These are phyloP conservation scores for Sigmodon hispidus DNA, from an alignment of 2,113 vertebrate species.

Conservation along the genomic window DNA sequence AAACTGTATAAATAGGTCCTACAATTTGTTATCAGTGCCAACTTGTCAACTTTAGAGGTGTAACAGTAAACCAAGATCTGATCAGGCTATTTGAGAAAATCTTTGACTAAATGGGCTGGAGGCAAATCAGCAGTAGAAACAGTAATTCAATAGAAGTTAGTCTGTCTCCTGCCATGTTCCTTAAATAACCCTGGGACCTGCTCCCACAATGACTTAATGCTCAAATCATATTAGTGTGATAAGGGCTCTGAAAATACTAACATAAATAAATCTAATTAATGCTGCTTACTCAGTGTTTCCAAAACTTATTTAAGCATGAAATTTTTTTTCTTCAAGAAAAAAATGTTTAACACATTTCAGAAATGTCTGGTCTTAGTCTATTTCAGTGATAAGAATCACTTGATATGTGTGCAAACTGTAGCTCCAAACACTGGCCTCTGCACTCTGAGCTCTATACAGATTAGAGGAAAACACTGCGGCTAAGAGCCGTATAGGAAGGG, in stretches of 20 bases:
- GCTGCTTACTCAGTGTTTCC: slow-evolving; percentile 14
- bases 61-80: neutral
- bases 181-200: neutral
- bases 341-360: slow-evolving; percentile 16
- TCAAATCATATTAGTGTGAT: neutral
- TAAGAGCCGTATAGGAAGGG: neutral
- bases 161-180: neutral
- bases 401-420: neutral
- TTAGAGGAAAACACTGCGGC: neutral
- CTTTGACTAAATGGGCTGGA: neutral
- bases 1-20: neutral
- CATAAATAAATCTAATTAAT: slow-evolving; percentile 55
- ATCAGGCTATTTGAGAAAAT: neutral
- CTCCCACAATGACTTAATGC: neutral
- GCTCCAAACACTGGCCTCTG: neutral
- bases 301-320: slow-evolving; percentile 40
- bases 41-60: neutral
- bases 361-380: neutral
- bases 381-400: neutral
- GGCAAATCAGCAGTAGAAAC: slow-evolving; percentile 12
- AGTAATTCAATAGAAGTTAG: neutral
- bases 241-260: slow-evolving; percentile 37
- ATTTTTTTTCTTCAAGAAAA: slow-evolving; percentile 29
- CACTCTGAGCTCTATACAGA: neutral
- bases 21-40: neutral